Evolutionary conservation across 2,113 vertebrate species (phyloP), one percentile per base, ranked within the genome.

Genomic region (Takifugu bimaculatus): DNA sequence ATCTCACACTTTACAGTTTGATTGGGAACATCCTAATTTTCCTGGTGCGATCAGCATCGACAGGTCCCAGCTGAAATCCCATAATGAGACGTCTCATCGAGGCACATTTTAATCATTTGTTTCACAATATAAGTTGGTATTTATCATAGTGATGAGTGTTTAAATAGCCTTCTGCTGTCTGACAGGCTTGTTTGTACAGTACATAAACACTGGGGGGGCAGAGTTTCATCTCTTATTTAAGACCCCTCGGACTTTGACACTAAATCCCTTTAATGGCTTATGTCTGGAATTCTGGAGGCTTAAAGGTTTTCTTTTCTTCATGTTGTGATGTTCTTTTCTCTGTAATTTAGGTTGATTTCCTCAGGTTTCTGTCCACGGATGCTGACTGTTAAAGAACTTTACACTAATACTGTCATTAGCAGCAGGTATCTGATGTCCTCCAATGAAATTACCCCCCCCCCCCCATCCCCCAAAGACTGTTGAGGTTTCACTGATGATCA

Each of bases 191-290:
- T 7, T 20, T 50, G 49, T 5, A 50, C 35, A 26, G 49, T 64
- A 59, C 64, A 51, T 65, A 54, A 67, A 45, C 53, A 35, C 44
- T 3, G 15, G 45, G 32, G 48, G 32, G 14, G n/a, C 53, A 43
- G 29, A 50, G 60, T 69, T 67, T 72, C 47, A 67, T 59, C 62
- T 49, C 39, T 82, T 74, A 75, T 62, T 81, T 81, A 65, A 82
- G 73, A 72, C 66, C 62, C 56, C 60, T 63, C 63, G 78, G 85
- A 88, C 83, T 88, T 90, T 85, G 72, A 76, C 64, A 81, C 77
- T 69, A 86, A 88, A 90, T 88, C 85, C 80, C 45, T 85, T 78
- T 77, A 80, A 79, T 82, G 69, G 74, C 71, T 85, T 75, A 70
- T 72, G 73, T 75, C 57, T 72, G 77, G 80, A 90, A 85, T 85